Evolutionary conservation across 2,113 vertebrate genomes (phyloP).

Genomic region (Parus major): DNA sequence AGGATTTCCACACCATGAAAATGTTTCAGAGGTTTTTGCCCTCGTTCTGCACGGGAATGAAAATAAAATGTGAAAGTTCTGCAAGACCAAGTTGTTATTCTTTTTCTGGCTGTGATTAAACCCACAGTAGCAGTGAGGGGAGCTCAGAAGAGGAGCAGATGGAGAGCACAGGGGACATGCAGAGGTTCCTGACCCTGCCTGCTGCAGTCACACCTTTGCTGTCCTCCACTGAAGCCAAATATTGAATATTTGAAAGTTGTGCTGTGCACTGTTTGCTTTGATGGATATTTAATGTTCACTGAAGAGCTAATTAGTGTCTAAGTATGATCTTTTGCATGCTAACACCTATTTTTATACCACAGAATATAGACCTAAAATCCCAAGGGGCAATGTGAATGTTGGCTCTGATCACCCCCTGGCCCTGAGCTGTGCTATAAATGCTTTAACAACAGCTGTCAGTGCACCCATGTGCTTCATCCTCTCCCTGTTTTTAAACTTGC

Average conservation of each 20-base stretch:
- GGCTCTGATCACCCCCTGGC: not conserved
- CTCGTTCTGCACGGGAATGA: not conserved
- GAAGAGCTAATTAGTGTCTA: not conserved
- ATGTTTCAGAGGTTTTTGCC: not conserved
- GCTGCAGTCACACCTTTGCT: not conserved
- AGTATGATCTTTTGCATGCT: not conserved
- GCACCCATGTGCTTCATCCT: not conserved
- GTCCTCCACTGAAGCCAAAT: not conserved
- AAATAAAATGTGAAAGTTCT: not conserved
- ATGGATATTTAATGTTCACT: not conserved
- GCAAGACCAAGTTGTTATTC: not conserved
- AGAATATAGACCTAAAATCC: not conserved
- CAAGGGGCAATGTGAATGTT: not conserved
- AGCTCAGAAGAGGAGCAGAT: not conserved
- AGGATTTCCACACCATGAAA: not conserved
- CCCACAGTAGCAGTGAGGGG: not conserved
- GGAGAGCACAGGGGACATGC: not conserved
- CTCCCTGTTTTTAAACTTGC: not conserved
- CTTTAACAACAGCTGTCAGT: not conserved
- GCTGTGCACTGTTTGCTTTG: not conserved
- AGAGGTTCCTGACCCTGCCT: not conserved
- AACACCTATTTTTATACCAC: not conserved
- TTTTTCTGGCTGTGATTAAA: not conserved
- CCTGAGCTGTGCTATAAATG: not conserved
- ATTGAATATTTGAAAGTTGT: not conserved